Evolutionary conservation across 2,888 invertebrate genomes (phyloP).

Genomic region (Chymomyza procnemis): DNA sequence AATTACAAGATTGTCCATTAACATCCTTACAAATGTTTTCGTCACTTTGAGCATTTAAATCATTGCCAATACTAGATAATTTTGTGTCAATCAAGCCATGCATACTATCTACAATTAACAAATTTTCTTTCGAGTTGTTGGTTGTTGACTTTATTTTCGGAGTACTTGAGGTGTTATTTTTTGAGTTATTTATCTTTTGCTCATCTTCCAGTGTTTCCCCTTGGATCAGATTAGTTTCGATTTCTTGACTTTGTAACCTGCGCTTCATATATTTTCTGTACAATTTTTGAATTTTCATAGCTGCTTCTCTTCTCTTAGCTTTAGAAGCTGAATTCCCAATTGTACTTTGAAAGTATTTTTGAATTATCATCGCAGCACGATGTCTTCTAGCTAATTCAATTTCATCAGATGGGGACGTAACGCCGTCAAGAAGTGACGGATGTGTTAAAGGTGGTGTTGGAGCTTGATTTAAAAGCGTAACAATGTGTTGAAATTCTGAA

Average conservation of each 20-base stretch:
- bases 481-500: neutral
- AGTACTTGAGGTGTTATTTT: constrained; percentile 14
- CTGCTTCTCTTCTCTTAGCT: constrained; percentile 24
- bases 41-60: constrained; percentile 27
- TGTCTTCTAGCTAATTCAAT: neutral
- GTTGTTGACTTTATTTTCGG: constrained; percentile 19
- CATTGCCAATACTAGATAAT: constrained; percentile 44
- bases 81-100: constrained; percentile 53
- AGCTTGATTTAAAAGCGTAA: neutral
- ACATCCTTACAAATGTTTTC: neutral
- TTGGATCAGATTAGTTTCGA: constrained; percentile 34
- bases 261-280: constrained; percentile 20
- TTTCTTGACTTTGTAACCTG: neutral
- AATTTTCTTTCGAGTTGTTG: constrained; percentile 22
- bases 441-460: neutral
- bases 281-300: constrained; percentile 38
- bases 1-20: constrained; percentile 51
- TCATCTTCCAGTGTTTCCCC: constrained; percentile 30
- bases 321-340: neutral
- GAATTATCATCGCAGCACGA: constrained; percentile 3
- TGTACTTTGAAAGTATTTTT: constrained; percentile 3
- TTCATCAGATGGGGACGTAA: neutral
- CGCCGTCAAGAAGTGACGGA: neutral
- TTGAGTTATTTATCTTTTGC: neutral
- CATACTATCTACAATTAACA: constrained; percentile 44